Evolutionary conservation across 1,140 invertebrate genomes (phyloP).

Genomic region (Heterodera carotae): DNA sequence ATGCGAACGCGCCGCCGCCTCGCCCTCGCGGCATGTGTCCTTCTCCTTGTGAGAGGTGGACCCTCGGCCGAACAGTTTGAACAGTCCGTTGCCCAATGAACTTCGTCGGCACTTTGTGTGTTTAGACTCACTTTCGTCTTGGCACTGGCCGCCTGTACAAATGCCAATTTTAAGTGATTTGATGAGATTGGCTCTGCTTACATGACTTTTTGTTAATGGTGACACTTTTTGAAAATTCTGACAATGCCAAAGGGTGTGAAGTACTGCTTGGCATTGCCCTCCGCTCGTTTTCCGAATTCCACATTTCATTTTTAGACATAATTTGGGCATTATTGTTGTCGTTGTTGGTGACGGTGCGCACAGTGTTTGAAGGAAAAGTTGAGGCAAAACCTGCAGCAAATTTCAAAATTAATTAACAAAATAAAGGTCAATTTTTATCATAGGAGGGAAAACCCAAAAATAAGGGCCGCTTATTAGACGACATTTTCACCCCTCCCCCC

Average conservation of each 20-base stretch:
- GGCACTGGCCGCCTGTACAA: neutral
- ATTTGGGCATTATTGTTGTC: neutral
- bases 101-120: neutral
- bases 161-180: neutral
- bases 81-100: conserved; percentile 28
- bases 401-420: no score
- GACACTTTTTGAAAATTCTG: neutral
- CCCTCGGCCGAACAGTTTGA: conserved; percentile 18
- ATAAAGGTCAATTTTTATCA: no score
- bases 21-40: neutral
- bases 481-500: no score
- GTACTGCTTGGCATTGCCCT: neutral
- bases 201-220: neutral
- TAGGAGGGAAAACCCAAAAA: no score
- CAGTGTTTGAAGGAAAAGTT: conserved; percentile 4
- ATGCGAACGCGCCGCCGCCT: neutral
- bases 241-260: neutral
- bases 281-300: neutral
- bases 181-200: neutral
- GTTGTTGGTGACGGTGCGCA: neutral
- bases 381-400: neutral
- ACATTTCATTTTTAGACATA: neutral
- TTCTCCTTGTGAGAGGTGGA: conserved; percentile 17
- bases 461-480: no score
- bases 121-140: neutral